phyloP scores from a whole-genome alignment of 53 echinoderm and acorn worm species.

The Hippasteria phrygiana region DNA sequence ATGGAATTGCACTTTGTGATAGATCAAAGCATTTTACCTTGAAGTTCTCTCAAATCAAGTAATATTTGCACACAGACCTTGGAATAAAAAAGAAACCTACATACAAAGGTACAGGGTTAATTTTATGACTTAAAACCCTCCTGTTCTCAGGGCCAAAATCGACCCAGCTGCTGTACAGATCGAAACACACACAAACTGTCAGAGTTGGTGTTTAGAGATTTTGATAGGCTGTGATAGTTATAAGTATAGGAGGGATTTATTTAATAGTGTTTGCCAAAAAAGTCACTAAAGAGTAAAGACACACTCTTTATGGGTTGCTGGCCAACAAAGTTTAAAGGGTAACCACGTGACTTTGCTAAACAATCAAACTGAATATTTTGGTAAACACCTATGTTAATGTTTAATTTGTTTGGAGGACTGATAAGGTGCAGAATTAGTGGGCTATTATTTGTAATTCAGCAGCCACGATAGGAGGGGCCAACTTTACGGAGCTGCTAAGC shows the following conservation, averaged over 20 bases:
- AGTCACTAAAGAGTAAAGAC: background rate
- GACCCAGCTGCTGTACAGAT: too few relatives aligned
- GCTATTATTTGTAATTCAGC: background rate
- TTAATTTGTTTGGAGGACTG: constrained; percentile 1
- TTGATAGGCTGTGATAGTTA: too few relatives aligned
- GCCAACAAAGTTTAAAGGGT: constrained; percentile 22
- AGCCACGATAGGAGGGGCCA: background rate
- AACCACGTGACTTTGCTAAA: background rate
- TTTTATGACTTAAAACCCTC: too few relatives aligned
- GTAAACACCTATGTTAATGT: background rate
- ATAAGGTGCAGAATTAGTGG: constrained; percentile 10
- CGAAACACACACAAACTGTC: too few relatives aligned
- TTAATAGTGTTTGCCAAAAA: constrained; percentile 3
- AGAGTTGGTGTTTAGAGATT: too few relatives aligned
- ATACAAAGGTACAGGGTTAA: background rate
- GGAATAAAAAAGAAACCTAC: background rate
- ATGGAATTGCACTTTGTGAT: too few relatives aligned
- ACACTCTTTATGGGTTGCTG: constrained; percentile 18
- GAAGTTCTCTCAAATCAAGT: background rate
- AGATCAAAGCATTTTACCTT: background rate
- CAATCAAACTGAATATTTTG: background rate
- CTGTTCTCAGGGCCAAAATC: too few relatives aligned
- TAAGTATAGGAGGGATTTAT: too few relatives aligned
- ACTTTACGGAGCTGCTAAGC: background rate
- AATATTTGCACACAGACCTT: background rate